Conservation (phyloP, 2,113 vertebrate genomes). For the Carlito syrichta region DNA sequence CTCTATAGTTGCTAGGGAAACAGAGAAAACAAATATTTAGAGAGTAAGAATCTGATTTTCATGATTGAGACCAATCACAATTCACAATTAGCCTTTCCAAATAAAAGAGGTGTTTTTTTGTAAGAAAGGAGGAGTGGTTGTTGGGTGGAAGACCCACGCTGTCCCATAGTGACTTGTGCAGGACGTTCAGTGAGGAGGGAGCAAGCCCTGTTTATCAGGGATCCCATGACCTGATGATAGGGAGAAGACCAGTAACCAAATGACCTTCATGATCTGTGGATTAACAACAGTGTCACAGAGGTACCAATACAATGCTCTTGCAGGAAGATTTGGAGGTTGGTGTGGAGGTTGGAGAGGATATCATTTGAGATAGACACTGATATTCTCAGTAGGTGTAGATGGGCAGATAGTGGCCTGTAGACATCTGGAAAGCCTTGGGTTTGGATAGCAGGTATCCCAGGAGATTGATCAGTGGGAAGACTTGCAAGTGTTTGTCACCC, state of each 20-base stretch:
- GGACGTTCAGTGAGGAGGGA: neutral
- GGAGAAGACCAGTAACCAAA: neutral
- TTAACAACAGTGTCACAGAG: neutral
- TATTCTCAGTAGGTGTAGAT: neutral
- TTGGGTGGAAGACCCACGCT: neutral
- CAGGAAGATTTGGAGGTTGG: neutral
- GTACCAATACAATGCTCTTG: neutral
- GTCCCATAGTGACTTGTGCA: too few relatives aligned
- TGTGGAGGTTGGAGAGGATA: neutral
- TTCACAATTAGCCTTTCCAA: neutral
- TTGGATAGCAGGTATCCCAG: neutral
- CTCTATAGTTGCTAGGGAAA: neutral
- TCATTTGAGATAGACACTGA: neutral
- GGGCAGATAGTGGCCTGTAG: neutral
- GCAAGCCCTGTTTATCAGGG: neutral
- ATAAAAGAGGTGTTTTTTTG: neutral
- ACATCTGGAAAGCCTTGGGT: neutral
- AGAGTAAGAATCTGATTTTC: conserved; percentile 17
- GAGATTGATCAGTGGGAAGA: neutral
- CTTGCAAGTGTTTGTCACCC: neutral
- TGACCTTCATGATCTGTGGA: neutral
- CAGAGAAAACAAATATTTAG: neutral
- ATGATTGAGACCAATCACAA: neutral
- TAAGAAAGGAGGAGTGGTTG: neutral
- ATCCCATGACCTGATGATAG: neutral